These are phyloP conservation scores for Brachynemurus nebulosus DNA, from an alignment of 2,888 invertebrate genomes.

Conservation along the genomic window DNA sequence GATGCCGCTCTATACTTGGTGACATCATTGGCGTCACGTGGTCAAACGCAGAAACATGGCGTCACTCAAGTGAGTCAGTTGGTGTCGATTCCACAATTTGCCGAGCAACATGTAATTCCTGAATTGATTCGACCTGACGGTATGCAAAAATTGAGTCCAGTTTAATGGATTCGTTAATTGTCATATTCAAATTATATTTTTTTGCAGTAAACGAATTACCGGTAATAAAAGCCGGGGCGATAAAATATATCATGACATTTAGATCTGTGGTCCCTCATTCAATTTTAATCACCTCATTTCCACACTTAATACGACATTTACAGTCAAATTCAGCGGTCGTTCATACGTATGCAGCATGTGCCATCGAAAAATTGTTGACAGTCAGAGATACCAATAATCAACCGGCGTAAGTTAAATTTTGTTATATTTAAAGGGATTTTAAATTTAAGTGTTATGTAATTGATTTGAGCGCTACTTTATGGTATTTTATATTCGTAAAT, in stretches of 20 bases:
- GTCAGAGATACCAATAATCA: conserved; percentile 48
- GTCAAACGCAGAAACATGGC: conserved; percentile 77
- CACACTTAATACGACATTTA: conserved; percentile 66
- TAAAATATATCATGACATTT: conserved; percentile 95
- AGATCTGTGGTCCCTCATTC: conserved; percentile 76
- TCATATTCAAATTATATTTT: conserved; percentile 15
- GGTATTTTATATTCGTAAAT: too few species aligned
- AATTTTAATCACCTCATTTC: conserved; percentile 57
- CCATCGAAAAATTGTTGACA: conserved; percentile 75
- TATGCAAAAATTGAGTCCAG: conserved; percentile 26
- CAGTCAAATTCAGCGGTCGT: conserved; percentile 70
- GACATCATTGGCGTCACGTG: conserved; percentile 85
- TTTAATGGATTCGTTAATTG: too few species aligned
- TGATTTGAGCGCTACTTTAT: too few species aligned
- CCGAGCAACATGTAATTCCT: conserved; percentile 62
- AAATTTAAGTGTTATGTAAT: conserved; percentile 6
- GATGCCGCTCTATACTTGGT: conserved; percentile 95
- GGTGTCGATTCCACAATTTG: conserved; percentile 63
- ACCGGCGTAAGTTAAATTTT: conserved; percentile 33
- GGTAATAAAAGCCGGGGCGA: conserved; percentile 89
- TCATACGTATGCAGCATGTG: conserved; percentile 88
- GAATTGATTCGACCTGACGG: conserved; percentile 66
- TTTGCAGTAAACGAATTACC: conserved; percentile 71
- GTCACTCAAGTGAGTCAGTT: conserved; percentile 83
- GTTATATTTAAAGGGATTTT: conserved; percentile 6